These are phyloP conservation scores for Vespertilio murinus DNA, from an alignment of 2,797 vertebrate species.

Conservation along the genomic window DNA sequence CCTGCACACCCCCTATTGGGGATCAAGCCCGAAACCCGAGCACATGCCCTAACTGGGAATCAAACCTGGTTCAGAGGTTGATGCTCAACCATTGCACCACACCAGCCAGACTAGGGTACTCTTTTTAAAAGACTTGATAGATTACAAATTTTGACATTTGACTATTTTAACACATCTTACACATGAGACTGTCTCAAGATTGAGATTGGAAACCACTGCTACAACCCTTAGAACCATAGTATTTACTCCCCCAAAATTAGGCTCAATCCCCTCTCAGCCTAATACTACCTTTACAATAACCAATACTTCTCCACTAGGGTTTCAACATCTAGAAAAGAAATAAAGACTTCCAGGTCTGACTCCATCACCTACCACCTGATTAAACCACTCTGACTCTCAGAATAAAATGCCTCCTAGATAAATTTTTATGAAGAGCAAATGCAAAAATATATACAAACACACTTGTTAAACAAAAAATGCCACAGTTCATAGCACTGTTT, in stretches of 20 bases:
- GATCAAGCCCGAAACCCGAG: background rate
- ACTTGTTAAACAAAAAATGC: background rate
- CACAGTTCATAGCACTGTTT: background rate
- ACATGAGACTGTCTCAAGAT: background rate
- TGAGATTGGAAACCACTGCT: background rate
- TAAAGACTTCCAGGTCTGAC: background rate
- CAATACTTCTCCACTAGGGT: background rate
- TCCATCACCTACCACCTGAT: background rate
- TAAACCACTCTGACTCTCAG: background rate
- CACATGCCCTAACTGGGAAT: background rate
- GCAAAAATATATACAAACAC: background rate
- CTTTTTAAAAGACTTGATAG: background rate
- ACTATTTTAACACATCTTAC: background rate
- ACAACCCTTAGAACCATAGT: background rate
- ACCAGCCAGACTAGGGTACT: background rate
- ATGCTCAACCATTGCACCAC: background rate
- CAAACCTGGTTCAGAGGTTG: background rate
- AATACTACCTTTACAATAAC: background rate
- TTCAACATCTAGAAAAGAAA: background rate
- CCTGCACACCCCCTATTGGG: background rate
- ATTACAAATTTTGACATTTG: slow-evolving; percentile 24
- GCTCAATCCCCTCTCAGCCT: background rate
- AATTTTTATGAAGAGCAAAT: background rate
- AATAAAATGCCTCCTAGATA: background rate
- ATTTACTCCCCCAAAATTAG: background rate